A percentile compares a stretch with the other conserved stretches of the same genome.
Evolutionary conservation across 2,113 vertebrate genomes (phyloP).

Genomic region (Heterotilapia buettikoferi): DNA sequence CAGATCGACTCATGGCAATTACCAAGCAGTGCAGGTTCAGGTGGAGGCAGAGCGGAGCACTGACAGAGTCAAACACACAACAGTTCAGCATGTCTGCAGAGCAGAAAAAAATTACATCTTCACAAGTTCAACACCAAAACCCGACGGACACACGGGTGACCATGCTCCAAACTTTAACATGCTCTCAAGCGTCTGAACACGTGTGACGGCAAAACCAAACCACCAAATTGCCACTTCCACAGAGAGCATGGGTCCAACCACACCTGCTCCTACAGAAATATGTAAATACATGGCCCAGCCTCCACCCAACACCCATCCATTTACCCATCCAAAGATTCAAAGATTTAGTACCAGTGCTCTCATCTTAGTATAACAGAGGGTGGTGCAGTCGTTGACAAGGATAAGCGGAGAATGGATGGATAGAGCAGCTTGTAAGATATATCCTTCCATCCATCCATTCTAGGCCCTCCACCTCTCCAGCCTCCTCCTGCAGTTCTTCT

Average conservation of each 20-base stretch:
- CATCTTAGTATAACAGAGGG: not conserved
- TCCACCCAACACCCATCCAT: not conserved
- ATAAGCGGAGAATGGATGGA: not conserved
- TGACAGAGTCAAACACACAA: not conserved
- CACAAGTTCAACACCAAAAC: not conserved
- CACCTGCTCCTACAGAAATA: not conserved
- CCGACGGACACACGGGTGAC: not conserved
- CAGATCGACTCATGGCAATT: not conserved
- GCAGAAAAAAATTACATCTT: not conserved
- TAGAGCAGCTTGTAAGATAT: not conserved
- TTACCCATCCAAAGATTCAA: not conserved
- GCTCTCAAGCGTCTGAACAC: not conserved
- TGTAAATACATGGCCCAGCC: not conserved
- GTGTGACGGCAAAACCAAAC: not conserved
- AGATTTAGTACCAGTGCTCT: not conserved
- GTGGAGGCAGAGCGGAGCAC: not conserved
- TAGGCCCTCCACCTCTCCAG: not conserved
- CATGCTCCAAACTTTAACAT: not conserved
- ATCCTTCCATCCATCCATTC: not conserved
- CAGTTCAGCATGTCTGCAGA: not conserved
- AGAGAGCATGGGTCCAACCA: not conserved
- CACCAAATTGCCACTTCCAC: not conserved
- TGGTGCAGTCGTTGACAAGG: not conserved
- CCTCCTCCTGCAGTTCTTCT: not conserved
- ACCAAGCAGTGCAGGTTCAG: not conserved